Percentiles rank a stretch among this genome's conserved stretches.
Conservation (phyloP, 2,113 vertebrate genomes). For the Brevimyrus niger region DNA sequence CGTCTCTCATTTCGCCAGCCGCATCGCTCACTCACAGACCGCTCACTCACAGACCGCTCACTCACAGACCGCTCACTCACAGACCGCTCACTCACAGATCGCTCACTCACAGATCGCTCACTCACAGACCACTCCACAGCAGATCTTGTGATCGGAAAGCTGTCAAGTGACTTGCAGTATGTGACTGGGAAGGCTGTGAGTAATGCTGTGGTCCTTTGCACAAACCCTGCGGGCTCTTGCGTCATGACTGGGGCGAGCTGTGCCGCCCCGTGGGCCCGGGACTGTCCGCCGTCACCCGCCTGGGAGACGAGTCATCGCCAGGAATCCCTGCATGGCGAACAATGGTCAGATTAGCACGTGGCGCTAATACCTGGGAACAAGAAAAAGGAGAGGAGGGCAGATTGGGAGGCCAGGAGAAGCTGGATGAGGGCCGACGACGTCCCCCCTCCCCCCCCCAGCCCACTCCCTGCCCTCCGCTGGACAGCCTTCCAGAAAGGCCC, state of each 20-base stretch:
- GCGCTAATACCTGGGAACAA: neutral
- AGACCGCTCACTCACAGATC: no score
- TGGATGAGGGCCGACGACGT: neutral
- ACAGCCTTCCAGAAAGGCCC: neutral
- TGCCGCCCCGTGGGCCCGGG: neutral
- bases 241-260: neutral
- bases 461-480: neutral
- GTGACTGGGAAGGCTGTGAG: neutral
- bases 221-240: neutral
- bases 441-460: neutral
- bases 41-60: neutral
- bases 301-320: neutral
- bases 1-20: no score
- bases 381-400: neutral
- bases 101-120: no score
- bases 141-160: constrained; percentile 15
- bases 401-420: neutral
- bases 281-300: neutral
- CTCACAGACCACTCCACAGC: neutral
- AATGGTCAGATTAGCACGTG: neutral
- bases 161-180: neutral
- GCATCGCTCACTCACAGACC: neutral
- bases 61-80: neutral
- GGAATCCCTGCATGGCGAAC: neutral
- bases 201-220: neutral